Conservation (phyloP, 2,113 vertebrate species). For the Nyctibius bracteatus region DNA sequence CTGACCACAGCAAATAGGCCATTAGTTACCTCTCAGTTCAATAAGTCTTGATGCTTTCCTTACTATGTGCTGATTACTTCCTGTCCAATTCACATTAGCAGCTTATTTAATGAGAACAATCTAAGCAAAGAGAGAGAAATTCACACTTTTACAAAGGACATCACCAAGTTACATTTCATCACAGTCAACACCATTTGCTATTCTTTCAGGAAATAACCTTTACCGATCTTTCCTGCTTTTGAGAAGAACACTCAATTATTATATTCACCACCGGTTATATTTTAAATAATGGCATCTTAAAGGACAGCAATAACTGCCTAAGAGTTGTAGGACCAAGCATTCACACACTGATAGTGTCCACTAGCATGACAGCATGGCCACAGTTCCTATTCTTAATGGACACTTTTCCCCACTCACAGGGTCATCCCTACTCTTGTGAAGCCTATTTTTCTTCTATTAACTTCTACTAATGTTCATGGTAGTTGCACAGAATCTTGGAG, state of each 20-base stretch:
- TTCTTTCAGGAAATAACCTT: conserved; percentile 59
- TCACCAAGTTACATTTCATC: conserved; percentile 40
- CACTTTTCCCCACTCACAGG: not conserved
- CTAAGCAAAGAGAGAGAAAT: conserved; percentile 39
- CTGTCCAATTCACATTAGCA: conserved; percentile 54
- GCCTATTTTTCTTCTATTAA: conserved; percentile 35
- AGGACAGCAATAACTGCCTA: conserved; percentile 24
- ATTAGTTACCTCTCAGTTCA: conserved; percentile 52
- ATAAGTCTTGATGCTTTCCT: conserved; percentile 44
- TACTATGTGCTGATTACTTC: conserved; percentile 46
- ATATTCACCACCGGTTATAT: not conserved
- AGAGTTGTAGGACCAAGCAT: conserved; percentile 19
- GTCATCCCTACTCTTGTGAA: not conserved
- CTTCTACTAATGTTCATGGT: not conserved
- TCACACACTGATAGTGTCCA: not conserved
- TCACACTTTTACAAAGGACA: conserved; percentile 37
- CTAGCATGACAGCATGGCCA: not conserved
- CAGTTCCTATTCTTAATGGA: conserved; percentile 12
- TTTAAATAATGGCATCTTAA: conserved; percentile 51
- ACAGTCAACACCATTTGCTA: conserved; percentile 45
- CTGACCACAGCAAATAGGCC: conserved; percentile 20
- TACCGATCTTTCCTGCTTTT: conserved; percentile 49
- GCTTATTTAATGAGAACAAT: conserved; percentile 56
- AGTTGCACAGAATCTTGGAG: not conserved
- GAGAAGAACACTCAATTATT: conserved; percentile 10